Conservation (phyloP, 1,140 invertebrate genomes). For the Drosophila rufa region DNA sequence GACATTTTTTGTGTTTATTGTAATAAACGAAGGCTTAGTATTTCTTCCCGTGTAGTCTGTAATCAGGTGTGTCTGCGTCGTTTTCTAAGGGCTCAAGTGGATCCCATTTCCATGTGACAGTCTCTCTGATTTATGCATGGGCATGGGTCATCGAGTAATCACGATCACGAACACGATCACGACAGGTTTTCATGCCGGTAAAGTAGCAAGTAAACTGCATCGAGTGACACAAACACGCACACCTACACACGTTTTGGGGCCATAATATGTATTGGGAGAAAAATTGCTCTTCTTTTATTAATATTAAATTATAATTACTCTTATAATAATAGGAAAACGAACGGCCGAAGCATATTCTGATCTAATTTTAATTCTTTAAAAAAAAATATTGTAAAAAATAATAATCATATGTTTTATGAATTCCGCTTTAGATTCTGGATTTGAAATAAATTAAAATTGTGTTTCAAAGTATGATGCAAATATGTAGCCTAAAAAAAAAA, state of each 20-base stretch:
- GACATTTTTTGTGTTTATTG: background rate
- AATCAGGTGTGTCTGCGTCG: constrained; percentile 15
- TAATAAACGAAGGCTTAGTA: background rate
- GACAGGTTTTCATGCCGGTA: constrained; percentile 59
- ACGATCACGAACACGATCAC: constrained; percentile 21
- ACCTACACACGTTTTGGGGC: constrained; percentile 7
- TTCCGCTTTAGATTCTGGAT: too few species aligned
- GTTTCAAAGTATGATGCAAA: too few species aligned
- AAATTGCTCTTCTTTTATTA: background rate
- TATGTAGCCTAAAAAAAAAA: too few species aligned
- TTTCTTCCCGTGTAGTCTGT: constrained; percentile 2
- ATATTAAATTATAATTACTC: too few species aligned
- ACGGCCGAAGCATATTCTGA: too few species aligned
- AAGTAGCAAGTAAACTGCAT: constrained; percentile 29
- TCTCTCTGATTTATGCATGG: constrained; percentile 35
- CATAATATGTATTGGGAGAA: background rate
- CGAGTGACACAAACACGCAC: constrained; percentile 13
- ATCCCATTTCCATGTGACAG: constrained; percentile 33
- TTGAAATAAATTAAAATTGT: too few species aligned
- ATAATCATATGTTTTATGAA: background rate
- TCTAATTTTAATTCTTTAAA: background rate
- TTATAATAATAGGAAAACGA: too few species aligned
- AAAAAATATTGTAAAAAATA: background rate
- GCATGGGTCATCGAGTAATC: constrained; percentile 51
- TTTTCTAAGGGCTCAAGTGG: constrained; percentile 15